Evolutionary conservation across 2,797 vertebrate genomes (phyloP), one percentile per base, ranked within the genome.

Genomic region (Meriones psammophilus): DNA sequence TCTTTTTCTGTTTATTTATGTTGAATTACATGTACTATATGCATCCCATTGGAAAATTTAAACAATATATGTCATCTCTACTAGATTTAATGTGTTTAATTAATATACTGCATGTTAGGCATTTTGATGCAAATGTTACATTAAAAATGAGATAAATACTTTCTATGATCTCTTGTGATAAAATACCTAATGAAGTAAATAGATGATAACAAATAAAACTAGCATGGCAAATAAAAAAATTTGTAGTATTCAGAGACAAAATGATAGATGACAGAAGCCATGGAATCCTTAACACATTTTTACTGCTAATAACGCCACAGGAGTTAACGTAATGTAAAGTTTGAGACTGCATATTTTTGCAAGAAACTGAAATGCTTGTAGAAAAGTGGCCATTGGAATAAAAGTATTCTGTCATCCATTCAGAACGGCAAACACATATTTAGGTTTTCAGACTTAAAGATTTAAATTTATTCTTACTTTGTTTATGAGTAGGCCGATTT

Each of bases 391-490:
- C 3, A 54, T 56, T 73, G n/a, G 13, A 96, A 46, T 33, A 46
- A 50, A 78, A 90, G 1, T 4, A 80, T 62, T 74, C 26, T 56
- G 36, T 88, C 15, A 39, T 58, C 12, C 26, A 30, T 5, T 39
- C 10, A 58, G 7, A 73, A 22, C 85, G 78, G 17, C 68, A 92
- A 89, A 58, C 2, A 36, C 13, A 1, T 1, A 26, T 88, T 89
- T 39, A 26, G n/a, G 14, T 15, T 95, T 89, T 62, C 83, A 46
- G 17, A 89, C 15, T 30, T 76, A 26, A 90, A 79, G n/a, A 94
- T 89, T 54, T 94, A 79, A 93, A 84, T 46, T 18, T 2, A 58
- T 5, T 80, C 28, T 95, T 24, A 33, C 68, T 93, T 97, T 93
- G 24, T 62, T 96, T 93, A 86, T 92, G 74, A 91, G 92, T 60